phyloP scores from a whole-genome alignment of 2,797 vertebrate species.

The Graptemys geographica region DNA sequence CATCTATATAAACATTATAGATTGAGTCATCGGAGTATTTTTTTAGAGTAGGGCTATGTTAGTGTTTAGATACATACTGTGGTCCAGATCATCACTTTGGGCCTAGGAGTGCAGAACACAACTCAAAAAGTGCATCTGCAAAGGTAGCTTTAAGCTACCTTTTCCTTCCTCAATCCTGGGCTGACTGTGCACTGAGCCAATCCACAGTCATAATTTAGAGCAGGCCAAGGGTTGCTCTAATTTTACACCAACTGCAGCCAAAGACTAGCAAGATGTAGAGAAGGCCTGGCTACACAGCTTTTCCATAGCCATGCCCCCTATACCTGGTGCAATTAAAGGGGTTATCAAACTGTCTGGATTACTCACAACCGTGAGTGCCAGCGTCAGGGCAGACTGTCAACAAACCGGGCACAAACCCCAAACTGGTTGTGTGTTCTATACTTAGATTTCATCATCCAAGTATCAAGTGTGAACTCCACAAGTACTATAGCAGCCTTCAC shows the following conservation, averaged over 20 bases:
- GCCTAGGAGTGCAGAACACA: rapidly evolving
- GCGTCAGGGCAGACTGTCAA: too few relatives aligned
- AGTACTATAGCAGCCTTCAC: too few relatives aligned
- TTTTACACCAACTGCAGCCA: background rate
- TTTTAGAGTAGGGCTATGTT: background rate
- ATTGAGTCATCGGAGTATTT: background rate
- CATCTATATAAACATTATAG: rapidly evolving
- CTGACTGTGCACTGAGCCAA: background rate
- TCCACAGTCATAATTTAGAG: background rate
- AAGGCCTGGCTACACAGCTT: background rate
- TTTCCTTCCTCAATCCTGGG: background rate
- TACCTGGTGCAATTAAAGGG: too few relatives aligned
- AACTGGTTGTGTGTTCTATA: too few relatives aligned
- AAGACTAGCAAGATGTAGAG: background rate
- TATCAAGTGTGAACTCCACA: too few relatives aligned
- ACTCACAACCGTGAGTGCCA: too few relatives aligned
- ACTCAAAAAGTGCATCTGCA: background rate
- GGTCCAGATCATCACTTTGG: rapidly evolving
- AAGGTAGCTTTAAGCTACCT: background rate
- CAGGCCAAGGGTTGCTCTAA: background rate
- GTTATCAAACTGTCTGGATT: too few relatives aligned
- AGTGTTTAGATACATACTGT: background rate
- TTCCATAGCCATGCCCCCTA: too few relatives aligned
- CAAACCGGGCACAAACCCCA: too few relatives aligned
- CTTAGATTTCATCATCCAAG: too few relatives aligned